A percentile compares a stretch with the other conserved stretches of the same genome.
phyloP scores from a whole-genome alignment of 2,888 invertebrate species.

The Campopleginae sp. region DNA sequence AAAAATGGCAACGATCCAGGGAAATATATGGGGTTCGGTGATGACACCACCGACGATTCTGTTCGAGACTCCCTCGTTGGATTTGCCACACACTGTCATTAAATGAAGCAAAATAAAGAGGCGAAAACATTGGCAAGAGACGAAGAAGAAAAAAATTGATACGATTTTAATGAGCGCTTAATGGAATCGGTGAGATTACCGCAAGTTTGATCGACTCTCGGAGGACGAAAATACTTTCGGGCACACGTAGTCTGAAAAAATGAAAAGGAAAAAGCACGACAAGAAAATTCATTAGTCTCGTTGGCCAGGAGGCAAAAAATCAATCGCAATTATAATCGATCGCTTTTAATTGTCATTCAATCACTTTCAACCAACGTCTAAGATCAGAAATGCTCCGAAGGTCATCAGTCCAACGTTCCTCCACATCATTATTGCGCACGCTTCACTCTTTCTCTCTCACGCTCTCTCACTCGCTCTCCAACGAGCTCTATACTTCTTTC shows the following conservation, averaged over 20 bases:
- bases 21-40: slow-evolving; percentile 85
- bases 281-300: slow-evolving; percentile 24
- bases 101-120: slow-evolving; percentile 13
- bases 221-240: background rate
- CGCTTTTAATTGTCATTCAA: slow-evolving; percentile 61
- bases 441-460: background rate
- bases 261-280: slow-evolving; percentile 28
- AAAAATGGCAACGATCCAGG: slow-evolving; percentile 86
- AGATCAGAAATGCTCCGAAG: slow-evolving; percentile 68
- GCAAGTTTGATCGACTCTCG: slow-evolving; percentile 68
- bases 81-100: slow-evolving; percentile 78
- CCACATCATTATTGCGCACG: slow-evolving; percentile 36
- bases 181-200: slow-evolving; percentile 67
- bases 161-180: background rate
- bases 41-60: slow-evolving; percentile 86
- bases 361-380: slow-evolving; percentile 76
- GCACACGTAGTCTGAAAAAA: slow-evolving; percentile 66
- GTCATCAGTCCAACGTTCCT: slow-evolving; percentile 50
- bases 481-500: background rate
- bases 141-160: background rate
- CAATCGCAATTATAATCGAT: slow-evolving; percentile 11
- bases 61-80: slow-evolving; percentile 73
- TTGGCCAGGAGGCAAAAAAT: background rate
- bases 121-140: slow-evolving; percentile 12
- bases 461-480: background rate